Base-by-base conservation (phyloP, 2,888 invertebrate genomes). In the Asteroscopus sphinx region DNA sequence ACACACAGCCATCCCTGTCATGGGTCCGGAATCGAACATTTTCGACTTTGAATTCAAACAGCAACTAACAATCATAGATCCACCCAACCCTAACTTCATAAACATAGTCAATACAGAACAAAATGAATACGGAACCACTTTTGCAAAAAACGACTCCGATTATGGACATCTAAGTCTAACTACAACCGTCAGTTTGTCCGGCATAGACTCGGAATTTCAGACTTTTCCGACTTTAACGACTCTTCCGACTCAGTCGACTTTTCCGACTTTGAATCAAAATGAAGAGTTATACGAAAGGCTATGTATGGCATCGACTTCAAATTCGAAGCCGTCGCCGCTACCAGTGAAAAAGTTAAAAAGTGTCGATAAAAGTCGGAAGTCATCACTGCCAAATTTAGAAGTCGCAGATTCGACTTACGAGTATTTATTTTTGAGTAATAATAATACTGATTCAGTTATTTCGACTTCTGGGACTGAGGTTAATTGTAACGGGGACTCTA, bases 161-260 rank as follows among this genome's bases (percentile, higher is more conserved):
- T 94, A 94, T 46, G 94, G 94, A 0, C 94, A 94, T 32, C 49
- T 94, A 1, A 93, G 93, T 72, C 62, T 93, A 55, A 91, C 92
- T 1, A 94, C 93, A 0, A 92, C 93, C 25, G 90, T 92, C 60
- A 92, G 75, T 57, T 60, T 90, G 58, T 79, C 84, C 2, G 85
- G 85, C 1, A 57, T 72, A 0, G 82, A 76, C 2, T 8, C 42
- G 0, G 65, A 47, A 3, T 70, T 52, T n/a, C 1, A 58, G 13
- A 37, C 1, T 30, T 46, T 46, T 35, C 6, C 15, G 0, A 44
- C 13, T 0, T 2, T 13, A 1, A 1, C 40, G 66, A 70, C 71
- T 57, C 71, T 68, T 25, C 51, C 68, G 63, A 70, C 71, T 57
- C 71, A 67, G 25, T 48, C 68, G 63, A 70, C 70, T 26, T 69